Base-by-base conservation (phyloP, 2,888 invertebrate species). In the Hirudinaria manillensis region DNA sequence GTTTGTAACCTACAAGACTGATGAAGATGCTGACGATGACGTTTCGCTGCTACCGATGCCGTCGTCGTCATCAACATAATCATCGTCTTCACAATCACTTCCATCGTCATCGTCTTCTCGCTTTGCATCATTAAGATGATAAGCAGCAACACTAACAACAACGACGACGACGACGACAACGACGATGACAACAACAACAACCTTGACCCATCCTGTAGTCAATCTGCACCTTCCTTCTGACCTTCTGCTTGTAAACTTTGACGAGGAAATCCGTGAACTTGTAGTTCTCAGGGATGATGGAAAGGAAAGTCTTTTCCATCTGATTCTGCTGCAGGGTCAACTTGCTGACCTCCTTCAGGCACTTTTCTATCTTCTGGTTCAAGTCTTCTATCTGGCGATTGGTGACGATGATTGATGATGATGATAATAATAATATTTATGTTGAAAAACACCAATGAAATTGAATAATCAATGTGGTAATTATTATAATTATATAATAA, bases 241-340 rank as follows among this genome's bases (percentile, higher is more conserved):
- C 32, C 56, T 72, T 72, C 72, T 72, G 72, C 72, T 72, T 72
- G 34, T 72, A 72, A 16, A 72, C 72, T 27, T 72, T 72, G 27
- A 53, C 27, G 24, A 72, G 56, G 72, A 72, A 72, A 6, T 72
- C 72, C 13, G 51, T 72, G 72, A 72, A 72, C 72, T 72, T 72
- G 72, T 72, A 72, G 32, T 29, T 34, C 32, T 72, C 72, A 13
- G 72, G 72, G 1, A 72, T 72, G 56, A 55, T 72, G 32, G 55
- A 29, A 0, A 72, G 56, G n/a, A 72, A 72, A 1, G 51, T 36
- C 32, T 72, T 72, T 21, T 72, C 72, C 45, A 45, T 36, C 7
- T n/a, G 24, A 13, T 19, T 32, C 56, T 45, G 27, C 72, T 55
- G 56, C 27, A 10, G 6, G 3, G 53, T 56, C 55, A 72, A 16